phyloP scores from a whole-genome alignment of 2,797 vertebrate genomes.

The Takifugu ocellatus region DNA sequence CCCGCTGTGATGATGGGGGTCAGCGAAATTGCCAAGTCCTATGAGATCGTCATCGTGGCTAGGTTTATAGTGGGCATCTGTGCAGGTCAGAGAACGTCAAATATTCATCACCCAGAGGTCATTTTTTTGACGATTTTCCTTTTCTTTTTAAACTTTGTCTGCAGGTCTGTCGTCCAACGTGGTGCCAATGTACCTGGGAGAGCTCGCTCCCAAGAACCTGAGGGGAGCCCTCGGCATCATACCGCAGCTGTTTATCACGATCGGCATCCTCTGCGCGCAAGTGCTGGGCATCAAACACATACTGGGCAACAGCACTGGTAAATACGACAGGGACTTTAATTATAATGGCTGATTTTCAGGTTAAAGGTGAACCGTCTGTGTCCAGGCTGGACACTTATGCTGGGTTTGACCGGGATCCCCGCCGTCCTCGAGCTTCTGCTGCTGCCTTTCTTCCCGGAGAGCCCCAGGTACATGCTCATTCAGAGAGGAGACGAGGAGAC shows the following conservation, averaged over 20 bases:
- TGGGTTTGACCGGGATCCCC: slow-evolving; percentile 86
- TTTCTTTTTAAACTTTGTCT: not conserved
- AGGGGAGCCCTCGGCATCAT: slow-evolving; percentile 85
- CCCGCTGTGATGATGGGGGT: slow-evolving; percentile 91
- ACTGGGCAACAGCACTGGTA: slow-evolving; percentile 81
- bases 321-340: not conserved
- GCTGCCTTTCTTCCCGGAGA: slow-evolving; percentile 90
- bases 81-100: slow-evolving; percentile 75
- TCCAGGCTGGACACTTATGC: slow-evolving; percentile 82
- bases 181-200: slow-evolving; percentile 95
- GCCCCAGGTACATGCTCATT: slow-evolving; percentile 89
- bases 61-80: slow-evolving; percentile 88
- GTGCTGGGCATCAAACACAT: slow-evolving; percentile 81
- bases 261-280: slow-evolving; percentile 90
- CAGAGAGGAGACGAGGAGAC: slow-evolving; percentile 77
- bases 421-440: slow-evolving; percentile 80
- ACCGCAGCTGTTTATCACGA: slow-evolving; percentile 89
- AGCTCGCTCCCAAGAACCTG: slow-evolving; percentile 88
- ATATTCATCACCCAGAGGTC: not conserved
- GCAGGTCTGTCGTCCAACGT: slow-evolving; percentile 91
- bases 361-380: not conserved
- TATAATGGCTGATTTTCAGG: not conserved
- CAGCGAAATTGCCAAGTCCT: slow-evolving; percentile 78
- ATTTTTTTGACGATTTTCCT: not conserved
- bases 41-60: slow-evolving; percentile 88